Evolutionary conservation across 2,888 invertebrate genomes (phyloP), one percentile per base, ranked within the genome.

Genomic region (Matsumyia berberina): DNA sequence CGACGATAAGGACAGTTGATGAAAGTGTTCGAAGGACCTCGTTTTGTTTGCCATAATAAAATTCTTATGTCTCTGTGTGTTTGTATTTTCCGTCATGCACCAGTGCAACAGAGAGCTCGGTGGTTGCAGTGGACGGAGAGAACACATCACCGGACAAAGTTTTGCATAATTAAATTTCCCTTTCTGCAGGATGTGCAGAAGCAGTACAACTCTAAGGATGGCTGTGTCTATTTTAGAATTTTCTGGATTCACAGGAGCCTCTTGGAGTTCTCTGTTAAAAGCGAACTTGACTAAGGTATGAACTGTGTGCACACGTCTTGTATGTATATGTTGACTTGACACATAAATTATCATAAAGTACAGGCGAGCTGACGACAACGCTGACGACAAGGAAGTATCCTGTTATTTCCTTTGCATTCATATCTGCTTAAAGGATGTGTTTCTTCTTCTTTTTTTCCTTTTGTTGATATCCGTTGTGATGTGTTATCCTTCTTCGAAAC

Each of bases 121-220:
- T 29, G 49, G 58, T 31, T 70, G 11, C 1, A 9, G 9, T 60
- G 49, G 60, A 37, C 49, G 8, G 8, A 57, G 6, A 31, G 17
- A 37, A 35, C 19, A 35, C 12, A 51, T 49, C 37, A 35, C 46
- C 44, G 39, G 70, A 57, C 73, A 66, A 35, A 79, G 66, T 73
- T 67, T 80, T 80, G 73, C 79, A 80, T 80, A 74, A 67, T 73
- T 80, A 74, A 66, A 80, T 80, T 66, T 58, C 37, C 46, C 46
- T 44, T 37, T 4, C 6, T 15, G 1, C 44, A 53, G 58, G 37
- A 77, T 46, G 51, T 60, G 51, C 51, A 2, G n/a, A 24, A 24
- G 24, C 24, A 24, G 24, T 4, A 24, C 24, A 24, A 4, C 24
- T 24, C 24, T 24, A 24, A 24, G 24, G 24, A 9, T 5, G 42